These are phyloP conservation scores for Musca domestica DNA, from an alignment of 1,140 invertebrate genomes.

Conservation along the genomic window DNA sequence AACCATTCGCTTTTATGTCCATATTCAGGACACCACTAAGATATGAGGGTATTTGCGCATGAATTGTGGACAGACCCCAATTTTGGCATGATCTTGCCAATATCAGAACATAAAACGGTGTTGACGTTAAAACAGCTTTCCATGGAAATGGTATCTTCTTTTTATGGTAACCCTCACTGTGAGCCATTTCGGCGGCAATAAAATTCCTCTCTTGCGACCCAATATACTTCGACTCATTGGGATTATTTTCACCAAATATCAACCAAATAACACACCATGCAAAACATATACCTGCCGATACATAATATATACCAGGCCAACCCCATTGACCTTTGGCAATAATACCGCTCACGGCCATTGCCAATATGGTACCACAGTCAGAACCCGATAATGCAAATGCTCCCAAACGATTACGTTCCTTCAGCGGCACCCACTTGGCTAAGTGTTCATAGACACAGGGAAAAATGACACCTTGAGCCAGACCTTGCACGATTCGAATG, in stretches of 20 bases:
- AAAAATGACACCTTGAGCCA: constrained; percentile 76
- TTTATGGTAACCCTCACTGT: constrained; percentile 43
- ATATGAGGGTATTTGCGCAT: constrained; percentile 88
- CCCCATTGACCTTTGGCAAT: constrained; percentile 65
- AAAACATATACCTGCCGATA: constrained; percentile 66
- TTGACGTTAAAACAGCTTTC: constrained; percentile 70
- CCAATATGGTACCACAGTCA: constrained; percentile 72
- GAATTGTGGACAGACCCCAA: constrained; percentile 89
- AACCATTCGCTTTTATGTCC: constrained; percentile 70
- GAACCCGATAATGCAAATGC: constrained; percentile 64
- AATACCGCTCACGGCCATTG: constrained; percentile 66
- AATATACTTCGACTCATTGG: constrained; percentile 62
- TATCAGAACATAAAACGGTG: constrained; percentile 80
- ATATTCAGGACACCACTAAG: constrained; percentile 77
- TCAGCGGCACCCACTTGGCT: constrained; percentile 56
- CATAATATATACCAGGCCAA: constrained; percentile 78
- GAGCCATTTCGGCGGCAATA: constrained; percentile 58
- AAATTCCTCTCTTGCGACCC: constrained; percentile 62
- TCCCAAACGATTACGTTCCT: constrained; percentile 60
- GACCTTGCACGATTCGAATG: constrained; percentile 71
- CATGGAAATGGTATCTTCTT: constrained; percentile 63
- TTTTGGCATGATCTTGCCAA: constrained; percentile 68
- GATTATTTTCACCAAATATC: constrained; percentile 65
- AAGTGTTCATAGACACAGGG: constrained; percentile 70
- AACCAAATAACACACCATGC: constrained; percentile 65